Conservation (phyloP, 2,113 vertebrate genomes). For the Crotalus helleri region DNA sequence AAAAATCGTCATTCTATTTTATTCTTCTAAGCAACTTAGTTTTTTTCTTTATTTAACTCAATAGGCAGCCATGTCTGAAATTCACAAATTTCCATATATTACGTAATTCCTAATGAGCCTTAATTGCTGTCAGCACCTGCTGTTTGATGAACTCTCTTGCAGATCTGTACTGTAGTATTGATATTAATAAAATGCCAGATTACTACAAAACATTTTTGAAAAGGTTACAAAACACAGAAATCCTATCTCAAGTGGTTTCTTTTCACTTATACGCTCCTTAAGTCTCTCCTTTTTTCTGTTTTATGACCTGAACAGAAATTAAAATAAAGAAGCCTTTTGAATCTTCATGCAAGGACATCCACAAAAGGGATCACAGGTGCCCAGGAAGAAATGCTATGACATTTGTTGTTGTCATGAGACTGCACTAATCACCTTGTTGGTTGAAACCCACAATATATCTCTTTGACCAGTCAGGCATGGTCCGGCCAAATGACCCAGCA, state of each 20-base stretch:
- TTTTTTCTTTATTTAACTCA: not conserved
- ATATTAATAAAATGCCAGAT: not conserved
- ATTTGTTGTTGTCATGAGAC: not conserved
- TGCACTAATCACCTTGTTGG: not conserved
- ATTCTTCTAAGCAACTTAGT: not conserved
- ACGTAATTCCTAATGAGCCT: conserved; percentile 29
- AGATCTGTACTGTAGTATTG: not conserved
- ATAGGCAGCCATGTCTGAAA: not conserved
- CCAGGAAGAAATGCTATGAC: not conserved
- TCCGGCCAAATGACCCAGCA: not conserved
- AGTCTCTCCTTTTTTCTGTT: not conserved
- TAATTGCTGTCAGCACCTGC: conserved; percentile 35
- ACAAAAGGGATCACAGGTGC: not conserved
- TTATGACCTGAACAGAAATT: not conserved
- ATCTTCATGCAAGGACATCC: not conserved
- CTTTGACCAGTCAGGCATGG: not conserved
- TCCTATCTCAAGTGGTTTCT: not conserved
- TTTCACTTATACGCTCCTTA: not conserved
- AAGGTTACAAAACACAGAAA: not conserved
- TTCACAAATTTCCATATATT: conserved; percentile 14
- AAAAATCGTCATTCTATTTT: not conserved
- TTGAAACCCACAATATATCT: not conserved
- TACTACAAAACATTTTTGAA: not conserved
- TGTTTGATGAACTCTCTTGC: not conserved
- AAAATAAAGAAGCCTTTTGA: not conserved